phyloP scores from a whole-genome alignment of 2,113 vertebrate genomes.

The Phalacrocorax brasilianus region DNA sequence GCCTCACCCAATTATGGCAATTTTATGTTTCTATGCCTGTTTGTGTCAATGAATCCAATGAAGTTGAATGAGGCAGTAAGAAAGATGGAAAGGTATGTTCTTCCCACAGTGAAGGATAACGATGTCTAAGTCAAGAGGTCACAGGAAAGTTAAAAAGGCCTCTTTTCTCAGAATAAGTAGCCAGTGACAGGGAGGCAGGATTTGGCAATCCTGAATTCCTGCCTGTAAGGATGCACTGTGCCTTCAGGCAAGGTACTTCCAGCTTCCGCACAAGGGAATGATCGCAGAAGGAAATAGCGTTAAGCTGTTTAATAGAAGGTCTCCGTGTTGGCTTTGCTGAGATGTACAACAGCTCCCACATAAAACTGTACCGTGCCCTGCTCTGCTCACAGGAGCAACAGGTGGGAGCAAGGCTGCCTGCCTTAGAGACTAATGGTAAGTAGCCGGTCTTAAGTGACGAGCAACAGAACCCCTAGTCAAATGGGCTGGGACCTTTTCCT shows the following conservation, averaged over 20 bases:
- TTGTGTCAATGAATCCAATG: slow-evolving; percentile 48
- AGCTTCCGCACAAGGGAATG: neutral
- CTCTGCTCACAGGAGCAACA: neutral
- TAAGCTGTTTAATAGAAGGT: neutral
- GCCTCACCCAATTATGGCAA: slow-evolving; percentile 59
- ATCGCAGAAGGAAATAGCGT: neutral
- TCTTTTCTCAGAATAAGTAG: slow-evolving; percentile 37
- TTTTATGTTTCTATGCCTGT: slow-evolving; percentile 52
- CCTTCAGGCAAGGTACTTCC: slow-evolving; percentile 50
- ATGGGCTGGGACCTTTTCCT: neutral
- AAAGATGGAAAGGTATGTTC: slow-evolving; percentile 58
- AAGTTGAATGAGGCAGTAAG: slow-evolving; percentile 35
- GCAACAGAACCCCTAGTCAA: neutral
- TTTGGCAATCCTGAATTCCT: slow-evolving; percentile 28
- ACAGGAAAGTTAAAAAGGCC: slow-evolving; percentile 27
- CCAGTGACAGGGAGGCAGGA: neutral
- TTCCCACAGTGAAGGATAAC: slow-evolving; percentile 28
- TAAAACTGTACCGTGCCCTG: neutral
- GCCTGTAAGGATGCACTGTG: slow-evolving; percentile 6
- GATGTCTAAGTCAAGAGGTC: slow-evolving; percentile 59
- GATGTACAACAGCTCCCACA: neutral
- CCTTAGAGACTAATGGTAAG: neutral
- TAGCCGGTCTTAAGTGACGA: neutral
- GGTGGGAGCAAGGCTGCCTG: neutral
- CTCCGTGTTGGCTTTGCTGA: neutral